Evolutionary conservation across 2,888 invertebrate species (phyloP).

Genomic region (Drosophila maculinotata): DNA sequence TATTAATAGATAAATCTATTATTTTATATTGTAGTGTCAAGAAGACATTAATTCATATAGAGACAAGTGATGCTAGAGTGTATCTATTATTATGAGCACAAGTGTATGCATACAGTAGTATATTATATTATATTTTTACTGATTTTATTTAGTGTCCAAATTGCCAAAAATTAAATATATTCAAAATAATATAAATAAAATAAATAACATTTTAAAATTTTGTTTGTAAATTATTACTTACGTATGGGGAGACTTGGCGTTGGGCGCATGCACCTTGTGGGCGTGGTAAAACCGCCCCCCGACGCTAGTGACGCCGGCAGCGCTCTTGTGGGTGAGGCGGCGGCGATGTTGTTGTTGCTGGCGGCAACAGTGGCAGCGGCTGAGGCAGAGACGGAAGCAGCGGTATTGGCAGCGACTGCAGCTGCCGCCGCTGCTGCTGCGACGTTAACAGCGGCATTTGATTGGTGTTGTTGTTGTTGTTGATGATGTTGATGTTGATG

Average conservation of each 20-base stretch:
- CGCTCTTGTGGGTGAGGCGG: slow-evolving; percentile 37
- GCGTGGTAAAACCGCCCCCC: slow-evolving; percentile 51
- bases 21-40: no score
- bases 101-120: no score
- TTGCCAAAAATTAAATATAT: no score
- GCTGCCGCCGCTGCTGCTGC: slow-evolving; percentile 26
- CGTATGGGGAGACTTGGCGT: slow-evolving; percentile 87
- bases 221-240: no score
- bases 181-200: no score
- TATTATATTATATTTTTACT: no score
- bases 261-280: slow-evolving; percentile 83
- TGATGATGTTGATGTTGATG: slow-evolving; percentile 24
- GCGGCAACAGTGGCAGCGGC: slow-evolving; percentile 8
- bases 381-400: slow-evolving; percentile 9
- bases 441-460: slow-evolving; percentile 30
- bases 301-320: slow-evolving; percentile 36
- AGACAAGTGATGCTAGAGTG: no score
- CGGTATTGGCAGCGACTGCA: slow-evolving; percentile 12
- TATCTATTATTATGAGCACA: no score
- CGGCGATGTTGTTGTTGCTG: not conserved
- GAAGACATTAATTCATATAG: no score
- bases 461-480: slow-evolving; percentile 23
- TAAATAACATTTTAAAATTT: no score
- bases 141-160: no score
- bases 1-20: no score